These are phyloP conservation scores for Molossus molossus DNA, from an alignment of 2,797 vertebrate species.

Conservation along the genomic window DNA sequence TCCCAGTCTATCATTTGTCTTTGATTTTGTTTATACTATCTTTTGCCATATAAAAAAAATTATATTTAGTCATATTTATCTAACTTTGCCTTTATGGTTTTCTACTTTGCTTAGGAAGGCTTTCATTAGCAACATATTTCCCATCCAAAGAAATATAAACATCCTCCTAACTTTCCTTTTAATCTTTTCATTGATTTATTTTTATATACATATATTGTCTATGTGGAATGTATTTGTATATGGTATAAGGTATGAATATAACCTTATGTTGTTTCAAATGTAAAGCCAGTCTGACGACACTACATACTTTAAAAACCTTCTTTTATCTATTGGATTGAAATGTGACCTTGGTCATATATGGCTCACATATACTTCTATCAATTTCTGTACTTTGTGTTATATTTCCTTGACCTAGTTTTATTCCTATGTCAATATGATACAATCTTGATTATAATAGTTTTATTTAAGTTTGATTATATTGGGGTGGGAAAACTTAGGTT, in stretches of 20 bases:
- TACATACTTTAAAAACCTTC: neutral
- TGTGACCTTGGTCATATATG: neutral
- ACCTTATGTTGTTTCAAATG: conserved; percentile 12
- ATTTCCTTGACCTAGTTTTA: conserved; percentile 21
- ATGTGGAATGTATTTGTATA: conserved; percentile 8
- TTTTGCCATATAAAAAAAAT: neutral
- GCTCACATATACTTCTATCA: neutral
- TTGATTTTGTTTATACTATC: conserved; percentile 22
- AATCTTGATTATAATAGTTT: conserved; percentile 20
- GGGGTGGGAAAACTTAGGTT: neutral
- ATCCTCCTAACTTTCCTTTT: neutral
- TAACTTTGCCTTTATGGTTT: conserved; percentile 51
- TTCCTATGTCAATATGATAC: neutral
- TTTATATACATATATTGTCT: neutral
- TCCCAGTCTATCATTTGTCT: neutral
- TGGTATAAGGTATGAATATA: neutral
- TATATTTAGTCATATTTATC: neutral
- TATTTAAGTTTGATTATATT: conserved; percentile 44
- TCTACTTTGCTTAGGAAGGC: neutral
- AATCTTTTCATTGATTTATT: conserved; percentile 3
- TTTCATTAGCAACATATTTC: neutral
- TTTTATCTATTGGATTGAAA: conserved; percentile 12
- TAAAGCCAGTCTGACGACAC: neutral
- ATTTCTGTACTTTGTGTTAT: neutral
- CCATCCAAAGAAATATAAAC: neutral